Percentiles rank a stretch among this genome's conserved stretches.
These are phyloP conservation scores for Scarus forsteni DNA, from an alignment of 2,797 vertebrate genomes.

Conservation along the genomic window DNA sequence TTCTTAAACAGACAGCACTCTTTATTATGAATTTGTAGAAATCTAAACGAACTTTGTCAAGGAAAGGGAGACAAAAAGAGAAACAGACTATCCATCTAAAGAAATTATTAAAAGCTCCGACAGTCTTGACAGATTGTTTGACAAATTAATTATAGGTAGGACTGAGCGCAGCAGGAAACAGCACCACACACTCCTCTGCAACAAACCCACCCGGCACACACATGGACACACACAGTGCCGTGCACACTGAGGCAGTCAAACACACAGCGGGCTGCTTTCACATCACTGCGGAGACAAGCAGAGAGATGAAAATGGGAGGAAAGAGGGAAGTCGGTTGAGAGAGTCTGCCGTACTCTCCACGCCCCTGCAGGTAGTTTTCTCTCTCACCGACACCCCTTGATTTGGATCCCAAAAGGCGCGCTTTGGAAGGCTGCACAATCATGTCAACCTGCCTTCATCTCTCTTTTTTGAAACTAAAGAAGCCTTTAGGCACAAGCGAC, in stretches of 20 bases:
- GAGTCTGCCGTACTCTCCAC: conserved; percentile 36
- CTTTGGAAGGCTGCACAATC: conserved; percentile 62
- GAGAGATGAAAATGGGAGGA: conserved; percentile 54
- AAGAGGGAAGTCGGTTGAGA: conserved; percentile 44
- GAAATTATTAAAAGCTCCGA: conserved; percentile 29
- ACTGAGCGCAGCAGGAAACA: conserved; percentile 33
- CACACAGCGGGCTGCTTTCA: conserved; percentile 72
- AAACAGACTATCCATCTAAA: conserved; percentile 20
- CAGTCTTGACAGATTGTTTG: conserved; percentile 57
- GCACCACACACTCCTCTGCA: conserved; percentile 34
- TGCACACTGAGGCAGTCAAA: conserved; percentile 70
- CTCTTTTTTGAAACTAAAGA: conserved; percentile 62
- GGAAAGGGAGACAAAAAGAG: not conserved
- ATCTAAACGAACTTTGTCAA: not conserved
- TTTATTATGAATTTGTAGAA: not conserved
- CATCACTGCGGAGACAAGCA: conserved; percentile 56
- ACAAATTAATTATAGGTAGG: conserved; percentile 69
- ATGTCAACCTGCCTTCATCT: conserved; percentile 63
- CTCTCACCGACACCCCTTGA: conserved; percentile 57
- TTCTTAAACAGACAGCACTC: conserved; percentile 5
- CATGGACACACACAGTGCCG: conserved; percentile 29
- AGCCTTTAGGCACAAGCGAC: conserved; percentile 49
- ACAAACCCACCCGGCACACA: conserved; percentile 31
- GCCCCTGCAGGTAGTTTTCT: conserved; percentile 58
- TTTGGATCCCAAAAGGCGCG: conserved; percentile 57